Evolutionary conservation across 2,113 vertebrate species (phyloP), one percentile per base, ranked within the genome.

Genomic region (Artemisiospiza belli): DNA sequence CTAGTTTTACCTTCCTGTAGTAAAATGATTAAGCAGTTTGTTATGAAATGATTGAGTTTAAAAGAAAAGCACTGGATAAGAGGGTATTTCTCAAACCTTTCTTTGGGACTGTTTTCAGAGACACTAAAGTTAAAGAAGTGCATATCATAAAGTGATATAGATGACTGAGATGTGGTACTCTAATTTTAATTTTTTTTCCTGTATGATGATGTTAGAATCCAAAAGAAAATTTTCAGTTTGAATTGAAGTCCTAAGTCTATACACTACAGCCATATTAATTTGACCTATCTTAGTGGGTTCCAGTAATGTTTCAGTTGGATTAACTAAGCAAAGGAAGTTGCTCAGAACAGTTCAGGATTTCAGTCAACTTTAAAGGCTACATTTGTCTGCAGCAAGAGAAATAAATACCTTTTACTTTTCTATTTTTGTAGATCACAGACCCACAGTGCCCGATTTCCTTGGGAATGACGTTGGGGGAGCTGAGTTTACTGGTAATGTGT

Each of bases 381-480:
- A 11, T 47, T 6, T 61, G 10, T 58, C 55, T 72, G 39, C 52
- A 63, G 66, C 41, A 68, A 44, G 63, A 54, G 22, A 43, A 77
- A 15, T 19, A 59, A 86, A 74, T 84, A 62, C 15, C 62, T 68
- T 18, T 78, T 72, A 5, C 41, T 87, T 87, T 93, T 94, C 51
- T 94, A 0, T 31, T 79, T 97, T 97, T 87, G 14, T 85, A 99
- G 99, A 89, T 99, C 73, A 98, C 98, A 6, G 98, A 99, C 97
- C 98, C 98, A 28, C 93, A 97, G 92, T 97, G 96, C 68, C 99
- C 99, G 0, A 89, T 99, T 62, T 99, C 99, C 16, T 97, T 99
- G 97, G 99, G 99, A 94, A 83, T 99, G 70, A 99, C 99, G 0
- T 89, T 99, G 83, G 97, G 98, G 41, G 99, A 99, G 93, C 98